A percentile compares a stretch with the other conserved stretches of the same genome.
Conservation (phyloP, 2,797 vertebrate species). For the Trematomus bernacchii region DNA sequence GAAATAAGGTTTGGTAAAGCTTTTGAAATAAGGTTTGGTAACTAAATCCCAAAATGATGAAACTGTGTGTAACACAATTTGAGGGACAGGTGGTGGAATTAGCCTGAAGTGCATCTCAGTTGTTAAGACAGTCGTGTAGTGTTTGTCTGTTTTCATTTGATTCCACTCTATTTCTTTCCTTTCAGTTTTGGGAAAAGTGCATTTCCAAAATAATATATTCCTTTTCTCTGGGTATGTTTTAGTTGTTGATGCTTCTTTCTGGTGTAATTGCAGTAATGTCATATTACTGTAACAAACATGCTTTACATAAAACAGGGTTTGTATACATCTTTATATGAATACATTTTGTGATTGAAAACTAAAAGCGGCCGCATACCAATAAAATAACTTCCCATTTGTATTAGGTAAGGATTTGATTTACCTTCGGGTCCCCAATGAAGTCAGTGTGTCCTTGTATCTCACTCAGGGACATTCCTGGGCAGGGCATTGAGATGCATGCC, state of each 20-base stretch:
- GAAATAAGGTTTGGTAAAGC: constrained; percentile 18
- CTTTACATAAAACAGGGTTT: background rate
- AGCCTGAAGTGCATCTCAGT: constrained; percentile 27
- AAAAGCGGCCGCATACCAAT: background rate
- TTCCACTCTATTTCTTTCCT: background rate
- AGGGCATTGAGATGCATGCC: constrained; percentile 87
- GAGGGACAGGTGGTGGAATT: constrained; percentile 41
- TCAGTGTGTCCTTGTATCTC: constrained; percentile 87
- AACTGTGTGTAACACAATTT: constrained; percentile 49
- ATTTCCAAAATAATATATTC: background rate
- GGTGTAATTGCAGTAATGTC: background rate
- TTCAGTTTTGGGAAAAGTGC: background rate
- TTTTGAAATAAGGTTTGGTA: constrained; percentile 22
- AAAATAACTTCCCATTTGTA: background rate
- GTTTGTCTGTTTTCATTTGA: constrained; percentile 48
- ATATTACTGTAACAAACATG: constrained; percentile 6
- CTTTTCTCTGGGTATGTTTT: background rate
- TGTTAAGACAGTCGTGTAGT: constrained; percentile 11
- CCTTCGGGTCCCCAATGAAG: constrained; percentile 85
- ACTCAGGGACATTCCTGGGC: constrained; percentile 86
- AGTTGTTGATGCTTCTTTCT: background rate
- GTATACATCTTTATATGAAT: background rate
- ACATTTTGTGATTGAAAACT: constrained; percentile 1
- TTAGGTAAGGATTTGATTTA: constrained; percentile 72
- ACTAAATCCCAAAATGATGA: constrained; percentile 47